Evolutionary conservation across 2,888 invertebrate genomes (phyloP).

Genomic region (Scaptomyza tumidula): DNA sequence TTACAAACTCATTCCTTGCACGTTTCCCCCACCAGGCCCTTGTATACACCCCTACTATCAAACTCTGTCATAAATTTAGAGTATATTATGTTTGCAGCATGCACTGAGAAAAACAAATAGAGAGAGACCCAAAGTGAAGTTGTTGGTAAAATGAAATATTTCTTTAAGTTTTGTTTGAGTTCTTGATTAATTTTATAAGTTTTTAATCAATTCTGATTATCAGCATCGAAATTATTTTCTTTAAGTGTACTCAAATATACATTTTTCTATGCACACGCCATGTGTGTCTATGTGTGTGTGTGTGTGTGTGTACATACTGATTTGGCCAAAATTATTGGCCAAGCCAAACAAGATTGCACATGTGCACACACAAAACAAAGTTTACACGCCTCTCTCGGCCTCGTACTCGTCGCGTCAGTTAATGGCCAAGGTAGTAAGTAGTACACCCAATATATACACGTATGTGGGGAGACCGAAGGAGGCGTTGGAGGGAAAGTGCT

Average conservation of each 20-base stretch:
- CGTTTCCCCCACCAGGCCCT: not conserved
- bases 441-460: not conserved
- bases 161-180: no score
- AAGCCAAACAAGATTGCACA: slow-evolving; percentile 31
- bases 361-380: slow-evolving; percentile 24
- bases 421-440: not conserved
- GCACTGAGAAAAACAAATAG: not conserved
- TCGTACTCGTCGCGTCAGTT: not conserved
- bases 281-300: no score
- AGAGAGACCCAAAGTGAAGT: no score
- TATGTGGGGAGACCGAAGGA: no score
- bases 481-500: not conserved
- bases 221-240: not conserved
- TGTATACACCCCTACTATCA: not conserved
- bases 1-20: not conserved
- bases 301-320: not conserved
- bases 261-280: not conserved
- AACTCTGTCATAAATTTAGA: not conserved
- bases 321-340: slow-evolving; percentile 30
- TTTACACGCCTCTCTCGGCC: not conserved
- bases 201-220: no score
- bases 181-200: no score
- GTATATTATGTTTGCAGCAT: not conserved
- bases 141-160: no score
- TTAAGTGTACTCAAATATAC: no score